Evolutionary conservation across 1,140 invertebrate genomes (phyloP).

Genomic region (Trichonephila inaurata): DNA sequence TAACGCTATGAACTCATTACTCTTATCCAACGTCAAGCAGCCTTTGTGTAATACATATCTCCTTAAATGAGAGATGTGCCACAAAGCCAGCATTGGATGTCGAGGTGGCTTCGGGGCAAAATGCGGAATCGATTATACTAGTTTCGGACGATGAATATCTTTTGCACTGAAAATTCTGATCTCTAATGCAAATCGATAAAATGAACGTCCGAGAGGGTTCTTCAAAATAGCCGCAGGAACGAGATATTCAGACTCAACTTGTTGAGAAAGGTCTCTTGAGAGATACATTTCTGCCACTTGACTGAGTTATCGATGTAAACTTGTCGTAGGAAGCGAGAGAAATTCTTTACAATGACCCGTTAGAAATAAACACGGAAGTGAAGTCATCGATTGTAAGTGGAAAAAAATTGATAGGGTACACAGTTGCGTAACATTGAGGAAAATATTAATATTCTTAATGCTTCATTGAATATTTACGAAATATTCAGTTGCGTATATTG

Average conservation of each 20-base stretch:
- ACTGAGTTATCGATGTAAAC: neutral
- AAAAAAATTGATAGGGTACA: no score
- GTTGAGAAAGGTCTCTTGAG: neutral
- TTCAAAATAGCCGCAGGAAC: neutral
- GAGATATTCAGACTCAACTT: neutral
- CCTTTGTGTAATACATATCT: neutral
- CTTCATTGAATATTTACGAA: no score
- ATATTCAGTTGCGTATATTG: no score
- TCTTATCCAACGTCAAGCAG: neutral
- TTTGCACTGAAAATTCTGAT: neutral
- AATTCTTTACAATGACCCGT: no score
- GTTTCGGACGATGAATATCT: constrained; percentile 30
- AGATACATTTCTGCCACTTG: neutral
- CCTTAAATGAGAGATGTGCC: constrained; percentile 37
- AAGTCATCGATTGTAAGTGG: no score
- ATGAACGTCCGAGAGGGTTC: neutral
- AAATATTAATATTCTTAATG: no score
- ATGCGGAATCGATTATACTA: constrained; percentile 15
- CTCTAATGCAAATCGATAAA: neutral
- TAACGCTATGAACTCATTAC: constrained; percentile 23
- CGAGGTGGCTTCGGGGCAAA: neutral
- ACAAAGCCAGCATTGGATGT: neutral
- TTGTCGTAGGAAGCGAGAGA: no score
- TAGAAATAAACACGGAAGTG: no score
- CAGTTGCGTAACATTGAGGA: no score